Base-by-base conservation (phyloP, 2,888 invertebrate genomes). In the Cancer borealis region DNA sequence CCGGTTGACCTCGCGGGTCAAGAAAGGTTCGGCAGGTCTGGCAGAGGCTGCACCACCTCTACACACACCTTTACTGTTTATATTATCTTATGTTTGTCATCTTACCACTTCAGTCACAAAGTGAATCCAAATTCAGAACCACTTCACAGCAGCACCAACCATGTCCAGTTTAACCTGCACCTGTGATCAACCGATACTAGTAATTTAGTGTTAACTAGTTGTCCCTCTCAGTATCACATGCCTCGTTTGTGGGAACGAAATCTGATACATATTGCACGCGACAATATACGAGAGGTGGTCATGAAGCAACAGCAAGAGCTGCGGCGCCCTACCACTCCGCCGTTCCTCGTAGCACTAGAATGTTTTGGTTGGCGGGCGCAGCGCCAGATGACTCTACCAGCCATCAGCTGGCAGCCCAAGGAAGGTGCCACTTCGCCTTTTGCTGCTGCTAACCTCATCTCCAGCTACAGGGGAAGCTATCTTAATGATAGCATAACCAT, bases 241-340 rank as follows among this genome's bases (percentile, higher is more conserved):
- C n/a, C 73, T 79, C 73, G 73, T 79, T 79, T 79, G 26, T 26
- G 26, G 73, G 73, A n/a, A 79, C 73, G 73, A 79, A 79, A 79
- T 26, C 73, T 8, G 73, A 79, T 26, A 79, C 73, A 26, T 26
- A 26, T n/a, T 10, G 73, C 73, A 79, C 73, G 73, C 73, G 73
- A 79, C 73, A 79, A 79, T 26, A 26, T 79, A 26, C 73, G n/a
- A n/a, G 73, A 26, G 73, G 73, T 79, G n/a, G 26, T 79, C 73
- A 79, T 26, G 73, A 79, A 79, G 8, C 73, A 26, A 26, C 73
- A 79, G 73, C 73, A 26, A 8, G 26, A 26, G 73, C 26, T 10
- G n/a, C 26, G 26, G n/a, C 6, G 6, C n/a, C 73, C 73, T 26
- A 21, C 26, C 26, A 26, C 73, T 79, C 30, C 26, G 73, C 73